Evolutionary conservation across 2,888 invertebrate genomes (phyloP), one percentile per base, ranked within the genome.

Genomic region (Galeopsomyia nigrocyanea): DNA sequence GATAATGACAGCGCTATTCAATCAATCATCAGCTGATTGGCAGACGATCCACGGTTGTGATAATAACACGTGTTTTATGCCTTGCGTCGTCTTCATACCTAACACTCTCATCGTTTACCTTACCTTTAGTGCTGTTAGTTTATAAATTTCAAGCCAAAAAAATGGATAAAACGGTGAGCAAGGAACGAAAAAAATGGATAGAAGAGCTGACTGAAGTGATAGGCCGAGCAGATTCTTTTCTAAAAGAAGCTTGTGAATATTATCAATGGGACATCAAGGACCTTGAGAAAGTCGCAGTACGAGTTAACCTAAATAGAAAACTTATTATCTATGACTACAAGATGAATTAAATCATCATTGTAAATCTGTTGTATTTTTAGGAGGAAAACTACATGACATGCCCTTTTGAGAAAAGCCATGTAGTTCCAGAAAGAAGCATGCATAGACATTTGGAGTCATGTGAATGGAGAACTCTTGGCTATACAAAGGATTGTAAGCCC

Each of bases 371-470:
- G 22, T 17, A 58, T 55, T 51, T 68, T 17, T 66, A 87, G 82
- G 79, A 81, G 57, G 81, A 82, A 67, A 77, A 78, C 31, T 78
- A 84, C 46, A 78, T 86, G 1, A 78, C 77, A n/a, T 90, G 90
- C 75, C 87, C 88, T 0, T 82, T 88, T 22, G 85, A 89, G 81
- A 72, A 81, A 16, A 84, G 84, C 16, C 90, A 90, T 79, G 81
- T 84, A 73, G 80, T 90, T 56, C 83, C 85, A n/a, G 79, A 84
- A 71, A 82, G 84, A 75, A 84, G 80, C 50, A 77, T 87, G 10
- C 83, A 87, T 31, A 79, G 82, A 62, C 90, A 90, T 82, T 78
- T 88, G 7, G 80, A 84, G 56, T 82, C 81, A 75, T 90, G 90
- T 79, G 82, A 84, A 53, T 83, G 89, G 81, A 88, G 84, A 79